Base-by-base conservation (phyloP, 2,797 vertebrate species). In the Presbytis comata region DNA sequence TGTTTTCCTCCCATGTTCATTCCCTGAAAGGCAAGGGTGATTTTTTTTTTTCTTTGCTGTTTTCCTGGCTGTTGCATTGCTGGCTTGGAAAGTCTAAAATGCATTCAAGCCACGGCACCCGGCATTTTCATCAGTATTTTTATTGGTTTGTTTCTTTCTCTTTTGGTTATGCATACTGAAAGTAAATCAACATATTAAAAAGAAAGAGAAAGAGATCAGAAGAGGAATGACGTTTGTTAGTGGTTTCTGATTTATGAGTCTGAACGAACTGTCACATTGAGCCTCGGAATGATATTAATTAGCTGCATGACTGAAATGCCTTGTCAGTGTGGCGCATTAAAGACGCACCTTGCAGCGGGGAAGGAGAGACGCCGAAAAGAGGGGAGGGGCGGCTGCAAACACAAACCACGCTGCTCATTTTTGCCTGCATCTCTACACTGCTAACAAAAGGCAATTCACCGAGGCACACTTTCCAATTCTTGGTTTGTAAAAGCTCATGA, bases 21-120 rank as follows among this genome's bases (percentile, higher is more conserved):
- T 39, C 3, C 48, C 84, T 50, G 6, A 74, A 92, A 94, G 30
- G 24, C 2, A 2, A 97, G 30, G 26, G 36, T 50, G 26, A 96
- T 64, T 79, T 36, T 48, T 83, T 48, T 83, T 13, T 16, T 64
- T 48, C 11, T 33, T 48, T 82, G 16, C 76, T n/a, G 28, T 96
- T 92, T 92, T 98, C 96, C 97, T 98, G 97, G 87, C 96, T 98
- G 91, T 97, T 98, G 97, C 96, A 96, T 98, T 95, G 94, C 21
- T 98, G 93, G 88, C 96, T 97, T 30, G 82, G 48, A 85, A 97
- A 96, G 74, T 39, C 12, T 57, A 96, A 97, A 85, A 94, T 41
- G 80, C 93, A 97, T 98, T 90, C 94, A 95, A 95, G 93, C 61
- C 46, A 36, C 0, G 59, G 98, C 92, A 96, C 21, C 85, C 86